phyloP scores from a whole-genome alignment of 2,113 vertebrate genomes.

The Alouatta palliata region DNA sequence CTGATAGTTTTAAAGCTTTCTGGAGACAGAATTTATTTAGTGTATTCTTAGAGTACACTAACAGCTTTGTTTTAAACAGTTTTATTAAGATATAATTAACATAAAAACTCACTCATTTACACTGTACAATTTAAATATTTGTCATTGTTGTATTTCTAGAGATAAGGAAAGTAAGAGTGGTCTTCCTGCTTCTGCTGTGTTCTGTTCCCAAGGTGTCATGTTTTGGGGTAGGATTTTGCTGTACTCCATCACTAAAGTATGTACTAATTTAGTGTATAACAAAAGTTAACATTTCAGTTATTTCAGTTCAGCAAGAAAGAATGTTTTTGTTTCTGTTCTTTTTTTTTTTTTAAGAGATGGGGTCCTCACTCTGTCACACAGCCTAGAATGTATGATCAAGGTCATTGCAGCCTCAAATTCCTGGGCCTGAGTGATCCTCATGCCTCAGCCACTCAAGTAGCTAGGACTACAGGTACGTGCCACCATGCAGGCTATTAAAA shows the following conservation, averaged over 20 bases:
- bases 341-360: not conserved
- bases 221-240: no score
- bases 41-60: not conserved
- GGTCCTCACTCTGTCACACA: not conserved
- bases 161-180: not conserved
- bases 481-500: not conserved
- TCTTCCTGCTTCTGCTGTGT: no score
- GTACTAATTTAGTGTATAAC: no score
- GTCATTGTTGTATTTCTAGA: not conserved
- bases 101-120: not conserved
- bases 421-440: not conserved
- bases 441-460: not conserved
- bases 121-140: not conserved
- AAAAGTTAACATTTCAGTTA: no score
- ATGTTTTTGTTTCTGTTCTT: not conserved
- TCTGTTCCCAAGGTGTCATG: no score
- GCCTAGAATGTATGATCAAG: not conserved
- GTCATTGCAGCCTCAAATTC: not conserved
- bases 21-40: not conserved
- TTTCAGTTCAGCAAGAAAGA: no score
- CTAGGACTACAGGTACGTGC: not conserved
- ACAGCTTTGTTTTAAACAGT: not conserved
- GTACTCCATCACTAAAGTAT: no score
- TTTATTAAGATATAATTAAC: not conserved
- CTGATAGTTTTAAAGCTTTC: not conserved